Evolutionary conservation across 1,140 invertebrate genomes (phyloP).

Genomic region (Patella vulgata): DNA sequence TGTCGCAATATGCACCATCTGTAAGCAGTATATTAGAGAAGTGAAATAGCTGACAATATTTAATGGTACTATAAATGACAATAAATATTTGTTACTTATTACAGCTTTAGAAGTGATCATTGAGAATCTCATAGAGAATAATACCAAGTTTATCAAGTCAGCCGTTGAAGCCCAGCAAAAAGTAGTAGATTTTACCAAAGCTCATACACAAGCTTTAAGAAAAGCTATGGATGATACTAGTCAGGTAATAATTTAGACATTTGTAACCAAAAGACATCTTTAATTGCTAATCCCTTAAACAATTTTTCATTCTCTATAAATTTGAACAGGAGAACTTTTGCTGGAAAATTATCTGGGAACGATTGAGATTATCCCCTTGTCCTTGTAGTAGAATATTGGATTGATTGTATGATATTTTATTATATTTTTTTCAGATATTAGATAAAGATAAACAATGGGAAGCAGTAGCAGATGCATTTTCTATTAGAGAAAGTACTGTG

Average conservation of each 20-base stretch:
- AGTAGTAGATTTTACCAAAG: constrained; percentile 43
- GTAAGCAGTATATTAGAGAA: too few species aligned
- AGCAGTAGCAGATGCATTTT: constrained; percentile 47
- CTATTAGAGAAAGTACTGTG: constrained; percentile 36
- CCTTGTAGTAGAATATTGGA: neutral
- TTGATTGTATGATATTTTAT: neutral
- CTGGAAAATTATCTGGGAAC: neutral
- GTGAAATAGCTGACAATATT: too few species aligned
- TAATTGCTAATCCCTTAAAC: too few species aligned
- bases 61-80: too few species aligned
- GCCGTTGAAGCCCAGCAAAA: constrained; percentile 43
- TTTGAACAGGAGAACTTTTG: too few species aligned
- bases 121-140: constrained; percentile 40
- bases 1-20: too few species aligned
- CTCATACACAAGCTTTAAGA: constrained; percentile 57
- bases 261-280: neutral
- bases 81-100: constrained; percentile 15
- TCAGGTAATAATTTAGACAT: constrained; percentile 42
- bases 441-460: constrained; percentile 59
- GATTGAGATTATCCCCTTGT: neutral
- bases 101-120: constrained; percentile 55
- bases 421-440: constrained; percentile 46
- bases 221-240: constrained; percentile 61
- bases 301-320: too few species aligned
- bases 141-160: constrained; percentile 25